Evolutionary conservation across 1,140 invertebrate genomes (phyloP).

Genomic region (Heterodera schachtii): DNA sequence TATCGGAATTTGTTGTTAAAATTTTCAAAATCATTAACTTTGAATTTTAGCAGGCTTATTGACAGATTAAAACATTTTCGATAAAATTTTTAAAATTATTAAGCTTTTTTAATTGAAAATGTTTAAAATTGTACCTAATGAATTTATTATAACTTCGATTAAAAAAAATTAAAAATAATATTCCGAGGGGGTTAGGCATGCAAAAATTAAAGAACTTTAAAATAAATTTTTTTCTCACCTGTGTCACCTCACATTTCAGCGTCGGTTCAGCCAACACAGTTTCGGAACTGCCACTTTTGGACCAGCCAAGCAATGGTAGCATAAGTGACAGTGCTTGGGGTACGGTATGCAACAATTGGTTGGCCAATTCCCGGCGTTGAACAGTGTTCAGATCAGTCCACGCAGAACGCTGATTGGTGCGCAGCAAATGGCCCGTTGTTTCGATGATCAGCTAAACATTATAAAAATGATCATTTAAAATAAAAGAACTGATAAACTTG

Average conservation of each 20-base stretch:
- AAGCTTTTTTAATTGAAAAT: no score
- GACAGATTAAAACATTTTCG: neutral
- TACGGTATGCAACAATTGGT: neutral
- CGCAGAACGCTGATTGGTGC: slow-evolving; percentile 10
- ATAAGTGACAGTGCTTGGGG: slow-evolving; percentile 8
- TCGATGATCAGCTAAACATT: slow-evolving; percentile 11
- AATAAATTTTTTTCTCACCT: neutral
- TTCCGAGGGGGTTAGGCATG: no score
- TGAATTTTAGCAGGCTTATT: neutral
- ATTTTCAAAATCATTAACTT: neutral
- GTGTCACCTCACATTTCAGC: slow-evolving; percentile 16
- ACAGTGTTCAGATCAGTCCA: slow-evolving; percentile 15
- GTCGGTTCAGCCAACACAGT: slow-evolving; percentile 22
- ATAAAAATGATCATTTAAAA: neutral
- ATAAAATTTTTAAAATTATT: no score
- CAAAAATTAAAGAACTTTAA: neutral
- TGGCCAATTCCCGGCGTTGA: slow-evolving; percentile 1
- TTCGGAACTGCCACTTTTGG: slow-evolving; percentile 14
- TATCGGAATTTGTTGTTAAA: no score
- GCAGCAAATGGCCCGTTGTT: slow-evolving; percentile 14
- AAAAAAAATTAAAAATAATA: no score
- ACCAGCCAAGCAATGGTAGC: slow-evolving; percentile 5
- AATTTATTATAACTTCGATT: no score
- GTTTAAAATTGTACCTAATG: no score
- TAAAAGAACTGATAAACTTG: no score